phyloP scores from a whole-genome alignment of 2,113 vertebrate genomes.

The Himantopus leucocephalus region DNA sequence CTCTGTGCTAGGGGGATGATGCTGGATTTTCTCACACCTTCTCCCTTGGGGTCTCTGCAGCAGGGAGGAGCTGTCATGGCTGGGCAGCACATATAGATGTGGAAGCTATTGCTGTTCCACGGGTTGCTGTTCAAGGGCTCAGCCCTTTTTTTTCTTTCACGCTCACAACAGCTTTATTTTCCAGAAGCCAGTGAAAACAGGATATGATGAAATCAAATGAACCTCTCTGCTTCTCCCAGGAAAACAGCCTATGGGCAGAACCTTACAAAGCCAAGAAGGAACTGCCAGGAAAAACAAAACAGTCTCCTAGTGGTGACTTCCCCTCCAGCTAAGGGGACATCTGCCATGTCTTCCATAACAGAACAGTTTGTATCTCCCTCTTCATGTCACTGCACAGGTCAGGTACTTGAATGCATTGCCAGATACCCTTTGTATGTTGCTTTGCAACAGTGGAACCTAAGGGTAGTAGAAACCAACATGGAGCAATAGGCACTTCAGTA shows the following conservation, averaged over 20 bases:
- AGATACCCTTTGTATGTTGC: not conserved
- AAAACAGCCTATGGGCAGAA: slow-evolving; percentile 30
- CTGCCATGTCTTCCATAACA: not conserved
- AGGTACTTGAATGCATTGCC: not conserved
- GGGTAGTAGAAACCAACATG: not conserved
- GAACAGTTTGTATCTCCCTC: not conserved
- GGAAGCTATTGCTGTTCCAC: not conserved
- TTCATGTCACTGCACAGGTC: not conserved
- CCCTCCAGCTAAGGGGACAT: not conserved
- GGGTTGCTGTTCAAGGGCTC: not conserved
- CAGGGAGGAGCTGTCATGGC: not conserved
- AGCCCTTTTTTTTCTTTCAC: not conserved
- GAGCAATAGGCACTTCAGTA: not conserved
- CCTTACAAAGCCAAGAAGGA: not conserved
- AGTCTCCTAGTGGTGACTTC: not conserved
- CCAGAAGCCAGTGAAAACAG: slow-evolving; percentile 28
- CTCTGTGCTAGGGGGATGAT: not conserved
- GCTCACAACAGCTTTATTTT: not conserved
- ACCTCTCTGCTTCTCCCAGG: slow-evolving; percentile 6
- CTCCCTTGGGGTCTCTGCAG: not conserved
- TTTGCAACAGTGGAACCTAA: not conserved
- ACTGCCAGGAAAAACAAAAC: slow-evolving; percentile 37
- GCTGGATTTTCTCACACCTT: not conserved
- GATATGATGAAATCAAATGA: not conserved
- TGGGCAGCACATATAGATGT: not conserved